Evolutionary conservation across 2,113 vertebrate species (phyloP).

Genomic region (Todiramphus saurophagus): DNA sequence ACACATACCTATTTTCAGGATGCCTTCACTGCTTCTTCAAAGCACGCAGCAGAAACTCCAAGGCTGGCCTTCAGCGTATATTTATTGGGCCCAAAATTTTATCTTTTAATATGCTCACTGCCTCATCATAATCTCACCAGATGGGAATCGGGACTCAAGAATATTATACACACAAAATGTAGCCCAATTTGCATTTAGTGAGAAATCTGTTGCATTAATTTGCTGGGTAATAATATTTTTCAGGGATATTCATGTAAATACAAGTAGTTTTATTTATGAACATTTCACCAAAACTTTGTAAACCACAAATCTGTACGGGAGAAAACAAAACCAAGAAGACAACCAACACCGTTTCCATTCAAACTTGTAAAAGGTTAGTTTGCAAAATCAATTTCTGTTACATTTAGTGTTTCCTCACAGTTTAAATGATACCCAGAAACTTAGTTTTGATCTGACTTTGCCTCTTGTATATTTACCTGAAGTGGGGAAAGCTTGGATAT

Average conservation of each 20-base stretch:
- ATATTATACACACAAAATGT: not conserved
- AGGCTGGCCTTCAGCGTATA: not conserved
- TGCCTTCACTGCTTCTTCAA: not conserved
- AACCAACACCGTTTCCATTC: not conserved
- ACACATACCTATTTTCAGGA: not conserved
- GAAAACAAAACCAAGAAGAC: not conserved
- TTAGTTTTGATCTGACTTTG: not conserved
- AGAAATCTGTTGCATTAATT: not conserved
- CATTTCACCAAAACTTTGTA: not conserved
- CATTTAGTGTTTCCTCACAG: not conserved
- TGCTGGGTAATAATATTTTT: not conserved
- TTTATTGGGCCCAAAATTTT: not conserved
- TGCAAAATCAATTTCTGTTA: not conserved
- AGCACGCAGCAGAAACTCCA: not conserved
- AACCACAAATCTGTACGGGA: not conserved
- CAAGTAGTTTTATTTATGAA: not conserved
- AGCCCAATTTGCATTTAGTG: not conserved
- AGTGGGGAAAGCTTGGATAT: not conserved
- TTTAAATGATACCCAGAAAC: slow-evolving; percentile 3
- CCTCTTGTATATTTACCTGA: not conserved
- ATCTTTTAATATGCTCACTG: not conserved
- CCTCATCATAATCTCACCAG: not conserved
- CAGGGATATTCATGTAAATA: not conserved
- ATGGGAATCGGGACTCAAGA: not conserved
- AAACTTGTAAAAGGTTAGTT: not conserved